These are phyloP conservation scores for Eubasilissa regina DNA, from an alignment of 1,140 invertebrate genomes.

Conservation along the genomic window DNA sequence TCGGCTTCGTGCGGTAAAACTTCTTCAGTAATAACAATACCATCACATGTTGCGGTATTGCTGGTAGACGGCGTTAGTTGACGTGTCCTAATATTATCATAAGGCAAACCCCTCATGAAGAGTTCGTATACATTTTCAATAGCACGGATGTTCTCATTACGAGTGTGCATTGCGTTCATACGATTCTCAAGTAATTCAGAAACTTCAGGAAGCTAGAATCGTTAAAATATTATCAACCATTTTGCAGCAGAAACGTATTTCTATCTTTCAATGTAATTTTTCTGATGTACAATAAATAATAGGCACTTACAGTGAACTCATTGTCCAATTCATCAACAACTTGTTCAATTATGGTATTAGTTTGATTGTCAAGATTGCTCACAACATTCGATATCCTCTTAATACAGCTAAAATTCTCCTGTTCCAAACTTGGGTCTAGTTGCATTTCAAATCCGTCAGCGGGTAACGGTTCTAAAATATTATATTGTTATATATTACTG, in stretches of 20 bases:
- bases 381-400: background rate
- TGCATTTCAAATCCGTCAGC: background rate
- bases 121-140: constrained; percentile 46
- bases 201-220: constrained; percentile 38
- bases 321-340: constrained; percentile 44
- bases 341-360: constrained; percentile 43
- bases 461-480: background rate
- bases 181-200: constrained; percentile 28
- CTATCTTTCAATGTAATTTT: background rate
- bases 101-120: constrained; percentile 28
- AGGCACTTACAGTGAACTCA: constrained; percentile 33
- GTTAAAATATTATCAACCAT: background rate
- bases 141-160: constrained; percentile 39
- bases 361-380: constrained; percentile 28
- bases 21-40: background rate
- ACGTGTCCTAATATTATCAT: constrained; percentile 6
- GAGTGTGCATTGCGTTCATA: constrained; percentile 42
- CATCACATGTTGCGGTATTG: background rate
- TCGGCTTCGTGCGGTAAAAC: too few relatives aligned
- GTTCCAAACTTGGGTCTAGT: background rate
- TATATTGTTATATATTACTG: too few relatives aligned
- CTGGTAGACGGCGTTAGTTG: constrained; percentile 6
- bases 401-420: background rate
- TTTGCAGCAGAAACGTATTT: background rate
- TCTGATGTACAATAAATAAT: background rate